Base-by-base conservation (phyloP, 2,113 vertebrate genomes). In the Monarcha castaneiventris region DNA sequence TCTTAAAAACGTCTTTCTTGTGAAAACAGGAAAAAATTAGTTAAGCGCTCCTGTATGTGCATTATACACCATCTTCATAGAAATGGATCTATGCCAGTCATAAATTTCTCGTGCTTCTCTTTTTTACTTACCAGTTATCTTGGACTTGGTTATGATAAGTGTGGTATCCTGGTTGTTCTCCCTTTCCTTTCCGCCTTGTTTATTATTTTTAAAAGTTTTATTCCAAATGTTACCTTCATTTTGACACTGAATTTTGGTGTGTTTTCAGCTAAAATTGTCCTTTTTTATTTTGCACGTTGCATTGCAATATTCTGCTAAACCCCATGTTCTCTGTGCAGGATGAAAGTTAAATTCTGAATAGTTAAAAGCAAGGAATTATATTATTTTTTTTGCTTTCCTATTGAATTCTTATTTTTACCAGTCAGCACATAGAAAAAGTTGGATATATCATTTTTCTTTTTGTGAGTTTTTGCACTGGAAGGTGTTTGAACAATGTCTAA, bases 241-340 rank as follows among this genome's bases (percentile, higher is more conserved):
- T 89, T 73, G 12, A 56, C 44, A 41, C 19, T 78, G 19, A 81
- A 67, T 67, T 61, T 61, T 23, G 3, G 6, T 35, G 14, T 80
- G 22, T 14, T 94, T 91, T 64, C 32, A 33, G 21, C 22, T 26
- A 68, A 56, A 87, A 62, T 33, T 39, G 4, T 51, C 41, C 10
- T 52, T 79, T 74, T 79, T 51, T 77, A 62, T 44, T 84, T 82
- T 79, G 3, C 13, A 30, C 4, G 5, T 68, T 75, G 35, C 13
- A 14, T n/a, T 68, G n/a, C 23, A 21, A 23, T 68, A 37, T 29
- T 71, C 64, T 72, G 10, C 39, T 67, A 72, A 87, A 81, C 13
- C 56, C 21, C 2, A 0, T 33, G 18, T 39, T 72, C 11, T 87
- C 48, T 72, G 33, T 55, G 37, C 0, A 3, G 11, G 6, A 43